A percentile compares a stretch with the other conserved stretches of the same genome.
Evolutionary conservation across 1,140 invertebrate species (phyloP).

Genomic region (Aphelinus certus): DNA sequence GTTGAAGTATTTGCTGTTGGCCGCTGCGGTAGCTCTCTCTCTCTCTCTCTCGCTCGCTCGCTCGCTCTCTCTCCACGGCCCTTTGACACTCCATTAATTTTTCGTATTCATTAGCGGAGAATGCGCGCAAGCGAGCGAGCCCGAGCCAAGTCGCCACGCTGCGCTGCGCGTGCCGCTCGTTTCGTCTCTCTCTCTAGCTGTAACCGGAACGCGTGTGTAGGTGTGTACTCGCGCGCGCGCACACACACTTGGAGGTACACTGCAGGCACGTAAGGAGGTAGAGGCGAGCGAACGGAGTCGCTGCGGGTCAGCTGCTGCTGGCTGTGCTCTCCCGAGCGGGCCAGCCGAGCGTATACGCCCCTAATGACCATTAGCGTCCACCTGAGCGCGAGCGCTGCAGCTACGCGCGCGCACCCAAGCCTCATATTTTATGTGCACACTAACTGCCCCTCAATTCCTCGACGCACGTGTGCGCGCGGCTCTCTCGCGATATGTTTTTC

Average conservation of each 20-base stretch:
- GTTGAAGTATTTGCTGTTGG: constrained; percentile 10
- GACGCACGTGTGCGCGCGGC: constrained; percentile 7
- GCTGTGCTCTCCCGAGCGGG: constrained; percentile 48
- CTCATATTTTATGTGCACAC: constrained; percentile 19
- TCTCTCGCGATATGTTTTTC: too few relatives aligned
- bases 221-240: neutral
- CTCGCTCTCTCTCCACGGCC: too few relatives aligned
- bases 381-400: constrained; percentile 50
- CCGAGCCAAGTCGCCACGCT: neutral
- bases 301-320: constrained; percentile 36
- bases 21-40: too few relatives aligned
- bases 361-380: constrained; percentile 65
- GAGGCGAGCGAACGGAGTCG: constrained; percentile 2
- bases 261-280: neutral
- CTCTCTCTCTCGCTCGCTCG: too few relatives aligned
- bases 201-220: too few relatives aligned
- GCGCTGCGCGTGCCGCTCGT: neutral
- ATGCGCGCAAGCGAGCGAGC: neutral
- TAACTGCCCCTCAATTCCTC: neutral
- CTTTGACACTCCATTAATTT: constrained; percentile 41
- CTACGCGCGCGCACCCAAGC: constrained; percentile 44
- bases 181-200: neutral
- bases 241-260: neutral
- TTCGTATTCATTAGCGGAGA: constrained; percentile 33
- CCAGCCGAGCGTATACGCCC: constrained; percentile 61